These are phyloP conservation scores for Catharus fuscescens DNA, from an alignment of 2,113 vertebrate species.

Conservation along the genomic window DNA sequence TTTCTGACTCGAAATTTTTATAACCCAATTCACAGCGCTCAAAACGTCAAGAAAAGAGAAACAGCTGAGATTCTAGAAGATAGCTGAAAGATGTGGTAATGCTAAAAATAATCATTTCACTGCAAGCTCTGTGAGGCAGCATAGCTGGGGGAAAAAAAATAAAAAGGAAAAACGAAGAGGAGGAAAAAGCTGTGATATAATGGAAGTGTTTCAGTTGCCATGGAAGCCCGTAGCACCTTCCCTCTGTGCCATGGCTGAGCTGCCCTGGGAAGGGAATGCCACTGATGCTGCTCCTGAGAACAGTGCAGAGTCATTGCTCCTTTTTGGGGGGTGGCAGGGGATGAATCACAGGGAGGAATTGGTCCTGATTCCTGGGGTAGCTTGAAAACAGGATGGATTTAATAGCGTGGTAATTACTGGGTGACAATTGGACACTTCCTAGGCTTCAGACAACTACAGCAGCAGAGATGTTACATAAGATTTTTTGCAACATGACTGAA, in stretches of 20 bases:
- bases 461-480: not conserved
- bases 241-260: not conserved
- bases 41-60: not conserved
- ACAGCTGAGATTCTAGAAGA: not conserved
- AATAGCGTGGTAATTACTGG: not conserved
- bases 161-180: not conserved
- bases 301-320: not conserved
- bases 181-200: not conserved
- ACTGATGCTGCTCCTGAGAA: not conserved
- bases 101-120: not conserved
- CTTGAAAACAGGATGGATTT: conserved; percentile 42
- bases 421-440: not conserved
- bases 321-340: not conserved
- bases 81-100: not conserved
- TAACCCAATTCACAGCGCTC: not conserved
- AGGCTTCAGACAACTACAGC: not conserved
- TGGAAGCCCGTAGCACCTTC: not conserved
- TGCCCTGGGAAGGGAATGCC: not conserved
- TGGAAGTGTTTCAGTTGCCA: not conserved
- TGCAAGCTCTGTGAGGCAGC: not conserved
- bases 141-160: not conserved
- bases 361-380: not conserved
- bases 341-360: not conserved
- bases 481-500: not conserved
- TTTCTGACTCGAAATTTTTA: not conserved